Evolutionary conservation across 2,888 invertebrate genomes (phyloP).

Genomic region (Acrobasis consociella): DNA sequence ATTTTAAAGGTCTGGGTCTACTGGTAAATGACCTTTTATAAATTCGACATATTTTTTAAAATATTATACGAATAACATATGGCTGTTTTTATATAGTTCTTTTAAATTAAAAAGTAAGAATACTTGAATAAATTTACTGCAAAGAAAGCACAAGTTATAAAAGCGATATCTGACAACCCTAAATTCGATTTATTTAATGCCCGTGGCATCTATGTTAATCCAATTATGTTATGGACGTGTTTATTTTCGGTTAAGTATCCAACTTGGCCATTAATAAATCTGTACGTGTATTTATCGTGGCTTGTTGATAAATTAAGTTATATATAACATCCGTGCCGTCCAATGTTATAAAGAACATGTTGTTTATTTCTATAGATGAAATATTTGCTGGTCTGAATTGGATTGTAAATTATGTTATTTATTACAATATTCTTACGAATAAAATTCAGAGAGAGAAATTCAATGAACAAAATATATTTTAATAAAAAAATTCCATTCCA

Average conservation of each 20-base stretch:
- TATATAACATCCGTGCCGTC: slow-evolving; percentile 23
- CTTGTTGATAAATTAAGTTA: slow-evolving; percentile 33
- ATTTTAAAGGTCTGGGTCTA: too few species aligned
- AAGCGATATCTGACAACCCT: slow-evolving; percentile 2
- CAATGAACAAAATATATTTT: too few species aligned
- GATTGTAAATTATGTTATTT: too few species aligned
- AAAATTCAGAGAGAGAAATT: too few species aligned
- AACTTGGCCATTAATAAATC: slow-evolving; percentile 30
- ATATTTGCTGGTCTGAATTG: not conserved
- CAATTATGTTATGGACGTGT: slow-evolving; percentile 38
- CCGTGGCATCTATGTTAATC: slow-evolving; percentile 30
- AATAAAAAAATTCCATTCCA: too few species aligned
- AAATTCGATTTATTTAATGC: slow-evolving; percentile 20
- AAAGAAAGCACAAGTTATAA: too few species aligned
- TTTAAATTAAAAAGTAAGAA: not conserved
- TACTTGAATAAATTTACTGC: not conserved
- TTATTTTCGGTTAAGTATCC: slow-evolving; percentile 33
- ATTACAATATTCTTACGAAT: too few species aligned
- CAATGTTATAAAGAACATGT: not conserved
- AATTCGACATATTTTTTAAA: too few species aligned
- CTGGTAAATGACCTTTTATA: too few species aligned
- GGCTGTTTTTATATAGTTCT: too few species aligned
- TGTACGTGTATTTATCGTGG: slow-evolving; percentile 31
- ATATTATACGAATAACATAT: too few species aligned
- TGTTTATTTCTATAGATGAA: not conserved